Base-by-base conservation (phyloP, 2,888 invertebrate species). In the Pimpla rufipes region DNA sequence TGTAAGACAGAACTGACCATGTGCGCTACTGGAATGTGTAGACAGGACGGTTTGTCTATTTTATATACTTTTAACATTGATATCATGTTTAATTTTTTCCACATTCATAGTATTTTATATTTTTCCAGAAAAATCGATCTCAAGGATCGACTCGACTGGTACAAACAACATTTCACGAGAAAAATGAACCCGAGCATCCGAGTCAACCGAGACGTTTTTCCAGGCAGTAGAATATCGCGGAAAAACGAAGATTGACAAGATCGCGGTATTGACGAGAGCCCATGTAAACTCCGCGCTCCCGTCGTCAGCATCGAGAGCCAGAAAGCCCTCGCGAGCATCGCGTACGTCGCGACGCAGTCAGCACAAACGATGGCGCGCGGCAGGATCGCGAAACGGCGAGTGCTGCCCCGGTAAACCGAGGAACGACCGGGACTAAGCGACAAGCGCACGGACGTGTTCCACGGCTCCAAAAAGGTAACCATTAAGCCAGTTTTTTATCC, bases 391-490 rank as follows among this genome's bases (percentile, higher is more conserved):
- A 62, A 74, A 62, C 18, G 18, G 47, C 62, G 40, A 29, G 5
- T 5, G 29, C 29, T 2, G 29, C 8, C 21, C 37, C 16, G 66
- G 45, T 45, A 42, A 23, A 66, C 42, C 62, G 45, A 45, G 37
- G 13, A 13, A 37, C n/a, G 59, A 29, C 29, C 29, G 29, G 29
- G 29, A 29, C 2, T 13, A 45, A 57, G 62, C 57, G 70, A n/a
- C 23, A 50, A 35, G 42, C 29, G 2, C 23, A 50, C 42, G 42
- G 59, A 75, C 75, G 83, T 75, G 82, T 76, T 70, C 37, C 59
- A 42, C 21, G n/a, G 76, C 29, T 76, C 64, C 79, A 62, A 77
- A 71, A 76, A 55, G 64, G 77, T 67, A 77, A 77, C 74, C 77
- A 80, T 83, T 77, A 77, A 68, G 68, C 45, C 50, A 57, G 73